These are phyloP conservation scores for Hippocampus comes DNA, from an alignment of 2,113 vertebrate genomes.

Conservation along the genomic window DNA sequence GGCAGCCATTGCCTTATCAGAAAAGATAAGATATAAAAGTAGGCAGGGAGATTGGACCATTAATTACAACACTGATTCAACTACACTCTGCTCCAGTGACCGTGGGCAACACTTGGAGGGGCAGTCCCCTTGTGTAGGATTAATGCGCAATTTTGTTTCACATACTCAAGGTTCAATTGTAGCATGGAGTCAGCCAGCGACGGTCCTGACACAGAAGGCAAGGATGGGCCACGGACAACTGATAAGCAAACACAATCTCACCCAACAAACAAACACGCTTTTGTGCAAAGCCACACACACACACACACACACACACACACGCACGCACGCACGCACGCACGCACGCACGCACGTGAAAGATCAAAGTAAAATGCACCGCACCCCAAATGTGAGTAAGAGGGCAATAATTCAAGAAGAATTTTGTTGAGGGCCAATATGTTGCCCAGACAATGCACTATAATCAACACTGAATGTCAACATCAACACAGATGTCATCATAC, in stretches of 20 bases:
- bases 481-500: too few relatives aligned
- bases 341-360: too few relatives aligned
- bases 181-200: neutral
- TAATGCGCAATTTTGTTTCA: neutral
- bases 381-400: conserved; percentile 1
- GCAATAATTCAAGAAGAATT: neutral
- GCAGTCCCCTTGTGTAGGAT: neutral
- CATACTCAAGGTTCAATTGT: too few relatives aligned
- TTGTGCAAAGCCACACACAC: too few relatives aligned
- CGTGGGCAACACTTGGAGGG: conserved; percentile 5
- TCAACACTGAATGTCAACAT: too few relatives aligned
- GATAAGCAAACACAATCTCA: neutral
- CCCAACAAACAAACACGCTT: neutral
- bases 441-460: neutral
- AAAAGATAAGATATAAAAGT: conserved; percentile 51
- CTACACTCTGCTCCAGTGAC: conserved; percentile 46
- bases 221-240: neutral
- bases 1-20: conserved; percentile 56
- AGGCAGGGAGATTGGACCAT: conserved; percentile 44
- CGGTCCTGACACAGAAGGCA: neutral
- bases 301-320: too few relatives aligned
- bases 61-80: conserved; percentile 61
- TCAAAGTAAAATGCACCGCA: conserved; percentile 3
- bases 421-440: neutral
- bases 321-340: too few relatives aligned